A percentile compares a stretch with the other conserved stretches of the same genome.
These are phyloP conservation scores for Drosophila neotestacea DNA, from an alignment of 2,888 invertebrate species.

Conservation along the genomic window DNA sequence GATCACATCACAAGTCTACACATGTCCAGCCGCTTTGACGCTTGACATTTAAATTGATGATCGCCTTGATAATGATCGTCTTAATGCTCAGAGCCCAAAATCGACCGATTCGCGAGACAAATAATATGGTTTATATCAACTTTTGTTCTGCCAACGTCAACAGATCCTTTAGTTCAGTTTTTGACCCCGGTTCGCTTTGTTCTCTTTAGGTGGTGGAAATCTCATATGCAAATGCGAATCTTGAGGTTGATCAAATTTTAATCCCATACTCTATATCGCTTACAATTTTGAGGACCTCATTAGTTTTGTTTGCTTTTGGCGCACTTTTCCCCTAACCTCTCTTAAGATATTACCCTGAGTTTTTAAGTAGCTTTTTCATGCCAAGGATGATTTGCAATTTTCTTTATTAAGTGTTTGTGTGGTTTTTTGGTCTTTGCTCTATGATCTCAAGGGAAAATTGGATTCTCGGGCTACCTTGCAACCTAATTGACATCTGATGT, in stretches of 20 bases:
- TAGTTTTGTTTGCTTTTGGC: constrained; percentile 73
- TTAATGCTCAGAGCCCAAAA: constrained; percentile 47
- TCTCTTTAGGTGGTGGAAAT: constrained; percentile 22
- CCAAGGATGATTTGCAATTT: constrained; percentile 68
- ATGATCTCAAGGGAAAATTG: constrained; percentile 64
- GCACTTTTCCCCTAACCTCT: constrained; percentile 63
- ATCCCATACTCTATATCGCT: constrained; percentile 35
- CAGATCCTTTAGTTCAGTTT: constrained; percentile 31
- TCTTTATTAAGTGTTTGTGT: constrained; percentile 27
- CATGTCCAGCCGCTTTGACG: constrained; percentile 51
- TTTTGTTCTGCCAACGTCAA: constrained; percentile 48
- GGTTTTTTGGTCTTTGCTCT: constrained; percentile 29
- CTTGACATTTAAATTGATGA: constrained; percentile 76
- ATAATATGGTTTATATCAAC: constrained; percentile 34
- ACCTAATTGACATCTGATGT: constrained; percentile 45
- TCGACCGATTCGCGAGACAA: constrained; percentile 13
- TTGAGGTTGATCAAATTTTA: constrained; percentile 64
- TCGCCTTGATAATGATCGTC: constrained; percentile 50
- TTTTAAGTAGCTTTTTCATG: constrained; percentile 80
- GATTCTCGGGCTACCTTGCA: constrained; percentile 49
- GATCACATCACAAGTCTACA: constrained; percentile 29
- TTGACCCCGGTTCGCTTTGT: constrained; percentile 34
- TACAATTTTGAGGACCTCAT: constrained; percentile 49
- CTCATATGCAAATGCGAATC: constrained; percentile 68
- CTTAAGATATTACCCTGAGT: constrained; percentile 63